A percentile compares a stretch with the other conserved stretches of the same genome.
Conservation (phyloP, 2,113 vertebrate genomes). For the Oreochromis aureus region DNA sequence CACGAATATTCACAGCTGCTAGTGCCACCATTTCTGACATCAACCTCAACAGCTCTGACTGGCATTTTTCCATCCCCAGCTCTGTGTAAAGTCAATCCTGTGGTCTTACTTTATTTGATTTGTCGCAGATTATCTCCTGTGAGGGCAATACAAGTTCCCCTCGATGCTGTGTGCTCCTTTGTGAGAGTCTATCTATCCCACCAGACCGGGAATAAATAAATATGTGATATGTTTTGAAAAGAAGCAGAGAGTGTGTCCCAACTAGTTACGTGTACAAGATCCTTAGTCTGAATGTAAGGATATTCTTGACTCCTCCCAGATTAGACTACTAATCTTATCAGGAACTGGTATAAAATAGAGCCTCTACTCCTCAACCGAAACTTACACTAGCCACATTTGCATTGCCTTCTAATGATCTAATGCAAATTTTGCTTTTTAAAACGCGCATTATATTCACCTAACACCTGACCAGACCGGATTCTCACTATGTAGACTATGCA, state of each 20-base stretch:
- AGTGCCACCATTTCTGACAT: not conserved
- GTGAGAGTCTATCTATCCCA: not conserved
- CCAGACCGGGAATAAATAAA: not conserved
- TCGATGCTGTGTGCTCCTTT: not conserved
- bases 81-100: slow-evolving; percentile 40
- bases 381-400: not conserved
- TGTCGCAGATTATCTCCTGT: slow-evolving; percentile 51
- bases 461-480: not conserved
- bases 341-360: slow-evolving; percentile 12
- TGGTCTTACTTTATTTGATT: slow-evolving; percentile 48
- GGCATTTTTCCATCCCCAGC: not conserved
- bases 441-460: not conserved
- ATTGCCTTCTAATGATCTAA: not conserved
- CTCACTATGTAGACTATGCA: not conserved
- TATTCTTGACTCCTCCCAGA: slow-evolving; percentile 64
- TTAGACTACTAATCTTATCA: slow-evolving; percentile 74
- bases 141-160: not conserved
- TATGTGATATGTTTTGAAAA: not conserved
- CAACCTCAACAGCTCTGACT: not conserved
- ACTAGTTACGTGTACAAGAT: not conserved
- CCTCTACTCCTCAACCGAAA: slow-evolving; percentile 20
- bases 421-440: not conserved
- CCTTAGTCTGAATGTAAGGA: not conserved
- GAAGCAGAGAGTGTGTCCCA: not conserved
- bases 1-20: not conserved